These are phyloP conservation scores for Cantharis flavilabris DNA, from an alignment of 2,888 invertebrate species.

Conservation along the genomic window DNA sequence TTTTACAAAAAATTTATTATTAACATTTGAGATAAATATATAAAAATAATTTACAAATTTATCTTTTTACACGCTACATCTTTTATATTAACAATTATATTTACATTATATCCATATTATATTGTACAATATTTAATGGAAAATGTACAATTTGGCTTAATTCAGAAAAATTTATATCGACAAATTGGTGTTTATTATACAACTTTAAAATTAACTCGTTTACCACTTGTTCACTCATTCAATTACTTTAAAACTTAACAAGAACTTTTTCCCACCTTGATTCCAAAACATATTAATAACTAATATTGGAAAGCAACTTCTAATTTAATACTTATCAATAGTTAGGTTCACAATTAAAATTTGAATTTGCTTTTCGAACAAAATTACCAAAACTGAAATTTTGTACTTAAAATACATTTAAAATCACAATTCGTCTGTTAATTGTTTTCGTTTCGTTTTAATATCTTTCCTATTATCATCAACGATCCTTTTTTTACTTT, in stretches of 20 bases:
- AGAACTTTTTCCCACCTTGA: not conserved
- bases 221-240: not conserved
- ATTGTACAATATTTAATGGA: not conserved
- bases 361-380: not conserved
- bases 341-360: not conserved
- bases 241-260: not conserved
- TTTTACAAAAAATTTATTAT: constrained; percentile 21
- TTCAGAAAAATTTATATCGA: not conserved
- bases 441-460: constrained; percentile 15
- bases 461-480: constrained; percentile 20
- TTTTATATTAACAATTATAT: constrained; percentile 27
- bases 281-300: not conserved
- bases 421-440: constrained; percentile 38
- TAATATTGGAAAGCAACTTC: not conserved
- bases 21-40: constrained; percentile 26
- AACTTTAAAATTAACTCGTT: not conserved
- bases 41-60: constrained; percentile 30
- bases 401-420: constrained; percentile 3
- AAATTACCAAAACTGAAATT: not conserved
- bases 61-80: constrained; percentile 9
- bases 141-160: not conserved
- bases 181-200: not conserved
- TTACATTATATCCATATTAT: constrained; percentile 13
- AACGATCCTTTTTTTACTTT: constrained; percentile 21
- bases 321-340: not conserved